phyloP scores from a whole-genome alignment of 2,113 vertebrate genomes.

The Nothoprocta perdicaria region DNA sequence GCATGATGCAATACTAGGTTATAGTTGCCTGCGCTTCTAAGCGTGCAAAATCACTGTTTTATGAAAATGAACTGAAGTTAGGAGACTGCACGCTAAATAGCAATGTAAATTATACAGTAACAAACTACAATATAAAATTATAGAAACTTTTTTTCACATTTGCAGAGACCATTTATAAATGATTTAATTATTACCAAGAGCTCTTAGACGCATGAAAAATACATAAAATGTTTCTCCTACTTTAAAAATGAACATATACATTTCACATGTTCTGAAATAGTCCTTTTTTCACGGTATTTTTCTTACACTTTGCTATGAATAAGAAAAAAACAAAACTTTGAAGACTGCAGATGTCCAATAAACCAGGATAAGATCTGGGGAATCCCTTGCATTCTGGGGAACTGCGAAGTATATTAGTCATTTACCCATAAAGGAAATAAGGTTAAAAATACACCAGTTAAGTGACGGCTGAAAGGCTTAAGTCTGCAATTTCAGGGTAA shows the following conservation, averaged over 20 bases:
- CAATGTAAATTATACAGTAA: neutral
- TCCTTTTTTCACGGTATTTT: neutral
- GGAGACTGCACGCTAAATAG: neutral
- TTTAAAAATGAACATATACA: neutral
- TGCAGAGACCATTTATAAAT: neutral
- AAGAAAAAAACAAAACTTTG: neutral
- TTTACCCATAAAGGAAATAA: too few relatives aligned
- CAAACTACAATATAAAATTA: neutral
- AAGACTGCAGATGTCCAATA: neutral
- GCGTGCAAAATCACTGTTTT: conserved; percentile 21
- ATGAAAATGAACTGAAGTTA: conserved; percentile 51
- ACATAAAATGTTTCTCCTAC: neutral
- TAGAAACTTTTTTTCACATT: neutral
- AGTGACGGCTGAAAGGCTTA: neutral
- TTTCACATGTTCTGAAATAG: neutral
- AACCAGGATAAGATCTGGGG: neutral
- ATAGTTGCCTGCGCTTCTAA: conserved; percentile 48
- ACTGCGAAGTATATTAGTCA: neutral
- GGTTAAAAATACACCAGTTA: too few relatives aligned
- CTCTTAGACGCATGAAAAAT: neutral
- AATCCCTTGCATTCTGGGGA: neutral
- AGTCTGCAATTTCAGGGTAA: neutral
- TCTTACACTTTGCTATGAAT: neutral
- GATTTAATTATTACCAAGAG: conserved; percentile 1
- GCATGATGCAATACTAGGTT: conserved; percentile 65